A percentile compares a stretch with the other conserved stretches of the same genome.
phyloP scores from a whole-genome alignment of 2,888 invertebrate species.

The Unio pictorum region DNA sequence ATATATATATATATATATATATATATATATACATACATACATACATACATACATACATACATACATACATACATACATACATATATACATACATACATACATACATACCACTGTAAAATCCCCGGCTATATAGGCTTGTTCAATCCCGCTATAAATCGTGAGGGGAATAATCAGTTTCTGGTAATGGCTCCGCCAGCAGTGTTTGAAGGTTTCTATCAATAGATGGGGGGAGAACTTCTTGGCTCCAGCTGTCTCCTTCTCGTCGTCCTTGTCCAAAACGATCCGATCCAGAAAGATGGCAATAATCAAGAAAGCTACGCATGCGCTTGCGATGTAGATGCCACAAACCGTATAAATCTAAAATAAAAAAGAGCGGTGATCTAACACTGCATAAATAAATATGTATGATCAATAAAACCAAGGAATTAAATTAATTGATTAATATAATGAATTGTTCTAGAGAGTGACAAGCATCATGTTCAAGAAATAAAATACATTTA shows the following conservation, averaged over 20 bases:
- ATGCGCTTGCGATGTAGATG: conserved; percentile 89
- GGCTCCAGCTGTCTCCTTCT: conserved; percentile 19
- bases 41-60: too few species aligned
- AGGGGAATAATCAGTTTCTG: conserved; percentile 94
- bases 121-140: conserved; percentile 96
- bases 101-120: conserved; percentile 73
- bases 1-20: too few species aligned
- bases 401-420: background rate
- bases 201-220: conserved; percentile 83
- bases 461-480: too few species aligned
- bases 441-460: background rate
- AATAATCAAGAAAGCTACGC: conserved; percentile 88
- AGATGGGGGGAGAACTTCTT: conserved; percentile 42
- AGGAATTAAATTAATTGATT: background rate
- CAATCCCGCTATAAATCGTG: conserved; percentile 97
- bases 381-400: background rate
- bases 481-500: too few species aligned
- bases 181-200: conserved; percentile 87
- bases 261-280: conserved; percentile 54
- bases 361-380: conserved; percentile 1
- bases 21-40: too few species aligned
- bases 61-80: too few species aligned
- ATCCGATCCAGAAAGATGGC: conserved; percentile 85
- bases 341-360: conserved; percentile 91
- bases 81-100: background rate